phyloP scores from a whole-genome alignment of 2,888 invertebrate genomes.

The Leptinotarsa juncta region DNA sequence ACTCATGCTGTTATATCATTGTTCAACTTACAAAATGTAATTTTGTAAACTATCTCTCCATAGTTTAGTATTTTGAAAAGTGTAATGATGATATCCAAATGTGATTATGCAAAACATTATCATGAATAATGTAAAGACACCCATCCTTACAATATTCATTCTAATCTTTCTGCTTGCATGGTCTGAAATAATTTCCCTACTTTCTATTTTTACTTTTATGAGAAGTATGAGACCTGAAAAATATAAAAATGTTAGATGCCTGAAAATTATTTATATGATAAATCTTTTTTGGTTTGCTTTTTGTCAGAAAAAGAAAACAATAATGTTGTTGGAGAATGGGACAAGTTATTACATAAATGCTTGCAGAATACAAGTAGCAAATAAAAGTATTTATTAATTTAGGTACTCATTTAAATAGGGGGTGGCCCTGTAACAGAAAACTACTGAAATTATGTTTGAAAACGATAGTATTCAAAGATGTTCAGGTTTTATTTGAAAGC shows the following conservation, averaged over 20 bases:
- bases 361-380: too few relatives aligned
- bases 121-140: slow-evolving; percentile 81
- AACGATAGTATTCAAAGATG: too few relatives aligned
- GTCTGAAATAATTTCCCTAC: slow-evolving; percentile 85
- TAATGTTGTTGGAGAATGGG: too few relatives aligned
- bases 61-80: slow-evolving; percentile 77
- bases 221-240: slow-evolving; percentile 80
- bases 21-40: slow-evolving; percentile 82
- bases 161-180: slow-evolving; percentile 88
- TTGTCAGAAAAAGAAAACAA: too few relatives aligned
- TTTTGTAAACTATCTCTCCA: slow-evolving; percentile 84
- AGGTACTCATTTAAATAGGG: too few relatives aligned
- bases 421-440: too few relatives aligned
- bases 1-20: slow-evolving; percentile 17
- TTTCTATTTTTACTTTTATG: slow-evolving; percentile 82
- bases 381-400: too few relatives aligned
- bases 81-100: slow-evolving; percentile 85
- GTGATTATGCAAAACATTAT: slow-evolving; percentile 83
- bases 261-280: neutral
- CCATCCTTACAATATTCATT: slow-evolving; percentile 87
- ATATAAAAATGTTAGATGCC: slow-evolving; percentile 15
- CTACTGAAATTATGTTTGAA: too few relatives aligned
- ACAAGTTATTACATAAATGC: too few relatives aligned
- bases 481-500: too few relatives aligned
- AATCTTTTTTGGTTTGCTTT: neutral